Evolutionary conservation across 53 echinoderm and acorn worm genomes (phyloP).

Genomic region (Mesocentrotus franciscanus): DNA sequence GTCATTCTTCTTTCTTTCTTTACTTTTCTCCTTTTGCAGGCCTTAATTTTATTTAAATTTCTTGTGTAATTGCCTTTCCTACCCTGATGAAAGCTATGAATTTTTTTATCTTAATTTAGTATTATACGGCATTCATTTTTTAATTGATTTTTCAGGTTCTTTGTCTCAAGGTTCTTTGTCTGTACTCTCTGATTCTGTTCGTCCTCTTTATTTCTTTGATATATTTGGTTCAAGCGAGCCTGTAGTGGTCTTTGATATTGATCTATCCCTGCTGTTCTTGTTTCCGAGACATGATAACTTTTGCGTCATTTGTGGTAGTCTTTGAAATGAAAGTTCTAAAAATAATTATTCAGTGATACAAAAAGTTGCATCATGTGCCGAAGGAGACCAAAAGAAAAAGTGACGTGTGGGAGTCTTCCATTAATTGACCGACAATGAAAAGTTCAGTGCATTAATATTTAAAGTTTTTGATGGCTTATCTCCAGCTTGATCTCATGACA

Average conservation of each 20-base stretch:
- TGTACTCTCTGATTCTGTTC: not conserved
- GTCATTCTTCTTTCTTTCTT: not conserved
- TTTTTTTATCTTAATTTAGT: no score
- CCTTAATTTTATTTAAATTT: not conserved
- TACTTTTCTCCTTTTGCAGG: not conserved
- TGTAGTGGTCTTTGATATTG: not conserved
- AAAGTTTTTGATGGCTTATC: not conserved
- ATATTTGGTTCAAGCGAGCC: not conserved
- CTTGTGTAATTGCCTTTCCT: not conserved
- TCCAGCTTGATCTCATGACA: not conserved
- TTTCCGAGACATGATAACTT: slow-evolving; percentile 19
- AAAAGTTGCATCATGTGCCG: not conserved
- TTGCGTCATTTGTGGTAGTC: slow-evolving; percentile 6
- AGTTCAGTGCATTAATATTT: not conserved
- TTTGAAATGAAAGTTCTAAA: not conserved
- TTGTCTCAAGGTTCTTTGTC: not conserved
- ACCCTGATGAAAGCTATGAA: no score
- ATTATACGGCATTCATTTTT: not conserved
- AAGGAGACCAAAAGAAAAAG: not conserved
- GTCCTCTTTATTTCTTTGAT: not conserved
- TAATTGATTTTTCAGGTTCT: not conserved
- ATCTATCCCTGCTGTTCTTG: not conserved
- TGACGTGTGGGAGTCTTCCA: not conserved
- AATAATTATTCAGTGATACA: not conserved
- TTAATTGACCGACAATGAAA: not conserved